Conservation (phyloP, 2,888 invertebrate genomes). For the Phyllotreta cruciferae region DNA sequence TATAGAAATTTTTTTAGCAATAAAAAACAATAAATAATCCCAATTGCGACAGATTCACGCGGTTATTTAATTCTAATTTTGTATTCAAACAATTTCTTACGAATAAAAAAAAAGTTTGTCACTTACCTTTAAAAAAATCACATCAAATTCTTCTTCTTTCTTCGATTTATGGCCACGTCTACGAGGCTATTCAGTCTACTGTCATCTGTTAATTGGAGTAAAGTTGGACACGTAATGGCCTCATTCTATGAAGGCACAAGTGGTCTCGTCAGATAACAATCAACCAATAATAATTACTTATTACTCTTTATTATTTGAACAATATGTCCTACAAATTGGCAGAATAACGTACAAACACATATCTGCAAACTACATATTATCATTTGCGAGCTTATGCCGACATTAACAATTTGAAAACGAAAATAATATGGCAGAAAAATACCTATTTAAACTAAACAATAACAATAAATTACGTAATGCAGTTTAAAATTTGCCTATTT, state of each 20-base stretch:
- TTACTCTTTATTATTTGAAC: constrained; percentile 29
- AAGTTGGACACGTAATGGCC: neutral
- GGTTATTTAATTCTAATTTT: too few relatives aligned
- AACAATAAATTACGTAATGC: neutral
- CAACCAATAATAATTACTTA: neutral
- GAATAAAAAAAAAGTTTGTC: too few relatives aligned
- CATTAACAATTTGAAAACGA: constrained; percentile 7
- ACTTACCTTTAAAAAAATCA: too few relatives aligned
- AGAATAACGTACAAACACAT: constrained; percentile 20
- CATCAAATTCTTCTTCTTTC: too few relatives aligned
- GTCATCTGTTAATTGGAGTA: too few relatives aligned
- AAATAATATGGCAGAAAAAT: constrained; percentile 18
- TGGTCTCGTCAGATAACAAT: neutral
- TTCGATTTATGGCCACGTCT: too few relatives aligned
- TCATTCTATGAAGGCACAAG: neutral
- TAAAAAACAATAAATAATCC: too few relatives aligned
- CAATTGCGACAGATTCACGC: too few relatives aligned
- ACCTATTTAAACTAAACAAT: neutral
- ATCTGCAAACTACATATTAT: constrained; percentile 20
- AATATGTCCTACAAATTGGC: constrained; percentile 30
- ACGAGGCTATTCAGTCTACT: too few relatives aligned
- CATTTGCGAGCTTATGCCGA: constrained; percentile 14
- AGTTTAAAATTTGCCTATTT: constrained; percentile 5
- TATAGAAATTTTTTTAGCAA: constrained; percentile 11
- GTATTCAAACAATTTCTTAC: too few relatives aligned